phyloP scores from a whole-genome alignment of 2,113 vertebrate species.

The Lepus europaeus region DNA sequence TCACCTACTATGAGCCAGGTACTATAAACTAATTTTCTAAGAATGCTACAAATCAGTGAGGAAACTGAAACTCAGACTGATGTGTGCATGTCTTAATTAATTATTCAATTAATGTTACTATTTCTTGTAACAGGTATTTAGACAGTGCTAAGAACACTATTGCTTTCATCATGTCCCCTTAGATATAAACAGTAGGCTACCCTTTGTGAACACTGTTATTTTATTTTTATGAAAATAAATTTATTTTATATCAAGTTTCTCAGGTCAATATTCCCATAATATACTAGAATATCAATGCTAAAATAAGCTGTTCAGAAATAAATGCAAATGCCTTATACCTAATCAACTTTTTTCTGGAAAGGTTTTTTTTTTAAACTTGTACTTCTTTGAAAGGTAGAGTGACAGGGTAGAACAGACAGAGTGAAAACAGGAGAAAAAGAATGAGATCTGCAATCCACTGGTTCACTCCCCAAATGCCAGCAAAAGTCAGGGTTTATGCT shows the following conservation, averaged over 20 bases:
- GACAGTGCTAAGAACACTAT: conserved; percentile 53
- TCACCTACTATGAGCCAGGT: background rate
- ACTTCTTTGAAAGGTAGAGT: too few relatives aligned
- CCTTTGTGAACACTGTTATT: conserved; percentile 18
- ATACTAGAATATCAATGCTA: conserved; percentile 27
- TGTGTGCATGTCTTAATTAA: conserved; percentile 1
- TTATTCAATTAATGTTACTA: conserved; percentile 48
- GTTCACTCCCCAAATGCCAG: too few relatives aligned
- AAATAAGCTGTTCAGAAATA: conserved; percentile 56
- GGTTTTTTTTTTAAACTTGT: background rate
- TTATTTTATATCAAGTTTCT: conserved; percentile 56
- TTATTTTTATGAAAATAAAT: conserved; percentile 47
- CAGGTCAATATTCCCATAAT: conserved; percentile 8
- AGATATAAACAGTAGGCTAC: conserved; percentile 35
- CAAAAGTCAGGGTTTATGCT: too few relatives aligned
- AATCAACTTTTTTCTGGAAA: background rate
- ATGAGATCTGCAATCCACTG: too few relatives aligned
- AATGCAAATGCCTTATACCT: background rate
- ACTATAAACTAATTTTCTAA: conserved; percentile 12
- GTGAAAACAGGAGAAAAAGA: too few relatives aligned
- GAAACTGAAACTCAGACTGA: conserved; percentile 7
- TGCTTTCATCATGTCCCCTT: conserved; percentile 24
- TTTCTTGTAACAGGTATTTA: conserved; percentile 49
- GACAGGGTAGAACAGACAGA: too few relatives aligned
- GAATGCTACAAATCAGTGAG: conserved; percentile 42